These are phyloP conservation scores for Drosophila kepulauana DNA, from an alignment of 1,140 invertebrate genomes.

Conservation along the genomic window DNA sequence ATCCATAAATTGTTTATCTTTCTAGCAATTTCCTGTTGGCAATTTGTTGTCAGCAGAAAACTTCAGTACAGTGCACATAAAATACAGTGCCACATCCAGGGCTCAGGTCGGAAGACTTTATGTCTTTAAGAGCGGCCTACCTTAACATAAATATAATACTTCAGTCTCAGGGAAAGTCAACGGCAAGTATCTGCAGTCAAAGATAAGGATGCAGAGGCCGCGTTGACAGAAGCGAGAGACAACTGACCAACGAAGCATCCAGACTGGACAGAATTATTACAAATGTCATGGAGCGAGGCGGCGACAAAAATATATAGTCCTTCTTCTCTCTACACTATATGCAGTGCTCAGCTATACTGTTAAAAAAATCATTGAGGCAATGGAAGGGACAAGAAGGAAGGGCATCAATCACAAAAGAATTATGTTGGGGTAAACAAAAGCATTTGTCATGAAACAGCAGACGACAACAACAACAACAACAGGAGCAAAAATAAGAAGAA, in stretches of 20 bases:
- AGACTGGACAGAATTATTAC: constrained; percentile 69
- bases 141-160: constrained; percentile 61
- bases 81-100: constrained; percentile 7
- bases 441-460: constrained; percentile 77
- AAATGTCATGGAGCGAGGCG: constrained; percentile 64
- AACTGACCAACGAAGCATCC: constrained; percentile 43
- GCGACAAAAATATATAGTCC: constrained; percentile 68
- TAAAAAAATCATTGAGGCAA: constrained; percentile 45
- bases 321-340: neutral
- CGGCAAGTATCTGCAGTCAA: constrained; percentile 30
- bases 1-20: neutral
- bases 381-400: constrained; percentile 44
- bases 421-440: constrained; percentile 84
- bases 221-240: constrained; percentile 43
- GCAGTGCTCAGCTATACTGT: constrained; percentile 42
- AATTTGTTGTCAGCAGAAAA: neutral
- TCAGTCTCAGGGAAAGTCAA: constrained; percentile 43
- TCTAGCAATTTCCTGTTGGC: neutral
- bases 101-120: constrained; percentile 12
- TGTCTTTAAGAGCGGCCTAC: constrained; percentile 38
- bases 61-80: constrained; percentile 13
- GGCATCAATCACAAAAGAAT: constrained; percentile 83
- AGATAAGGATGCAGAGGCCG: constrained; percentile 59
- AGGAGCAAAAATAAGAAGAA: neutral
- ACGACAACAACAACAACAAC: constrained; percentile 38